These are phyloP conservation scores for Nixonia krombeini DNA, from an alignment of 1,140 invertebrate species.

Conservation along the genomic window DNA sequence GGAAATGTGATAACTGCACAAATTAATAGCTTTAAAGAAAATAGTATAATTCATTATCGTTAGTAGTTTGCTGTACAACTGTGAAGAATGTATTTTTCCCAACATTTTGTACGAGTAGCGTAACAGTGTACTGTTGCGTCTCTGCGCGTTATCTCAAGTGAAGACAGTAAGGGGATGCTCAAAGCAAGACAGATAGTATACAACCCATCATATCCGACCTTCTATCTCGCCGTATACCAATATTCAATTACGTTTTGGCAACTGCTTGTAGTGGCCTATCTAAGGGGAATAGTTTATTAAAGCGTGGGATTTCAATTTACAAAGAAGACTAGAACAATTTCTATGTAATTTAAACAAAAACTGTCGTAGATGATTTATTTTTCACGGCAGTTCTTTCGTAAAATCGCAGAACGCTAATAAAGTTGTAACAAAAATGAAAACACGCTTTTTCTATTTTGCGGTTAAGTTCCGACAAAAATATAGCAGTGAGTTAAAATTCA, in stretches of 20 bases:
- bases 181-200: constrained; percentile 48
- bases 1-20: too few species aligned
- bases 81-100: constrained; percentile 12
- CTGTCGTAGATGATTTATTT: too few species aligned
- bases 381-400: too few species aligned
- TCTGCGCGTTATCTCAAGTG: constrained; percentile 31
- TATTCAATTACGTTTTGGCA: constrained; percentile 57
- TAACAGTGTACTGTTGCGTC: constrained; percentile 18
- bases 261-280: constrained; percentile 34
- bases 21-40: too few species aligned
- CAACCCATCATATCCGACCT: constrained; percentile 43
- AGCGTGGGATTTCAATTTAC: constrained; percentile 36
- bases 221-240: constrained; percentile 55
- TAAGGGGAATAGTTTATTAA: constrained; percentile 54
- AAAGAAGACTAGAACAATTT: constrained; percentile 27
- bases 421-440: too few species aligned
- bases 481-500: too few species aligned
- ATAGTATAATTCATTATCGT: too few species aligned
- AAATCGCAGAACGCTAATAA: too few species aligned
- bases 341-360: too few species aligned
- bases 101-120: constrained; percentile 12
- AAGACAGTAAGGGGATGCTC: constrained; percentile 43
- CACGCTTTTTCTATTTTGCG: too few species aligned
- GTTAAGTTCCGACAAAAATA: too few species aligned
- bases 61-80: too few species aligned